Conservation (phyloP, 2,888 invertebrate genomes). For the Argynnis bischoffii region DNA sequence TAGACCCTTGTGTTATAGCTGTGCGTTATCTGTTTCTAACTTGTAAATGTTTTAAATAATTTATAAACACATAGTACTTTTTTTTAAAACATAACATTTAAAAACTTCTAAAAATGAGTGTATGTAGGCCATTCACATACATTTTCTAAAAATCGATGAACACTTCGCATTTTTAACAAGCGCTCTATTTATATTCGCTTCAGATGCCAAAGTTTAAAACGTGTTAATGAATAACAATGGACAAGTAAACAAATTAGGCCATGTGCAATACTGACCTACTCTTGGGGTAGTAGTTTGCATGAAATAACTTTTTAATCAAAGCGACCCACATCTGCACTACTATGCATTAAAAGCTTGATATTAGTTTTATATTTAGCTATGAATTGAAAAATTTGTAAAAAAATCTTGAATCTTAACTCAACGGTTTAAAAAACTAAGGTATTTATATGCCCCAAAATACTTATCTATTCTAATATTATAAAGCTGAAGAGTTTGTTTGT, state of each 20-base stretch:
- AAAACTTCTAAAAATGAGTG: too few relatives aligned
- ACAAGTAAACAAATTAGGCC: slow-evolving; percentile 13
- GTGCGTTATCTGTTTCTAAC: too few relatives aligned
- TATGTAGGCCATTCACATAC: too few relatives aligned
- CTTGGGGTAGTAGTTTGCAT: slow-evolving; percentile 13
- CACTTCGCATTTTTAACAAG: not conserved
- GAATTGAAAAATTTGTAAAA: not conserved
- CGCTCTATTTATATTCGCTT: not conserved
- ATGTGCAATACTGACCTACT: slow-evolving; percentile 5
- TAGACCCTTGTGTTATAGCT: too few relatives aligned
- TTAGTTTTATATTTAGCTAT: not conserved
- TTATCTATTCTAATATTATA: too few relatives aligned
- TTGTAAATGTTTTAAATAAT: too few relatives aligned
- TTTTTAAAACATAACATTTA: too few relatives aligned
- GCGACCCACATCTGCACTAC: slow-evolving; percentile 1
- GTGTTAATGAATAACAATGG: slow-evolving; percentile 7
- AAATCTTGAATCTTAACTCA: too few relatives aligned
- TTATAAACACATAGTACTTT: too few relatives aligned
- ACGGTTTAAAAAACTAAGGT: too few relatives aligned
- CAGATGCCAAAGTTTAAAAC: slow-evolving; percentile 3
- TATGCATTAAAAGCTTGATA: slow-evolving; percentile 2
- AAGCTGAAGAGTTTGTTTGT: too few relatives aligned
- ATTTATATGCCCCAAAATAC: too few relatives aligned
- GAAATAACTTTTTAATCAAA: slow-evolving; percentile 13
- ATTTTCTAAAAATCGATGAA: not conserved